phyloP scores from a whole-genome alignment of 1,140 invertebrate genomes.

The Ptiloglossa arizonensis region DNA sequence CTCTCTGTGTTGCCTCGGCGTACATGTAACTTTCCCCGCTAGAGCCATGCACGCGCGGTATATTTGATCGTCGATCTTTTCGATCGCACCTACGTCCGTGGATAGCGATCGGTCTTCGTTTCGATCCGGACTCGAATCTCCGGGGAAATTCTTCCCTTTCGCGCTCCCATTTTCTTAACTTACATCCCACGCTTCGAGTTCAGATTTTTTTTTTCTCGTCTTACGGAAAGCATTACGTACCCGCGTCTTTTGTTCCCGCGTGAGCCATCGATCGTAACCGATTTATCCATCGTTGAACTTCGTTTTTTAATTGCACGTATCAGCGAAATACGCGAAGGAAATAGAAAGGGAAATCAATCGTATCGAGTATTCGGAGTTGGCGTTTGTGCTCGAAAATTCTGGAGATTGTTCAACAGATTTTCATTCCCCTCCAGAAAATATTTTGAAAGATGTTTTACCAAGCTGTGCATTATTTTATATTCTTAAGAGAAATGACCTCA shows the following conservation, averaged over 20 bases:
- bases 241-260: not conserved
- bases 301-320: too few species aligned
- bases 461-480: too few species aligned
- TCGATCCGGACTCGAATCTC: not conserved
- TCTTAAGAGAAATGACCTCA: too few species aligned
- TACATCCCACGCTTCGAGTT: constrained; percentile 26
- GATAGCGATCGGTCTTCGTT: constrained; percentile 45
- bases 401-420: too few species aligned
- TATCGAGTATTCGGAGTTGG: too few species aligned
- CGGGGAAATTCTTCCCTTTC: constrained; percentile 3
- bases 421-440: too few species aligned
- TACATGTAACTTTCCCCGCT: constrained; percentile 21
- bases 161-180: constrained; percentile 6
- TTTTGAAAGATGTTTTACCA: too few species aligned
- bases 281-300: constrained; percentile 16
- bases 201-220: not conserved
- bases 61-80: constrained; percentile 53
- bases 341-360: too few species aligned
- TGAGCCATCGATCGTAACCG: constrained; percentile 30
- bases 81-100: constrained; percentile 44
- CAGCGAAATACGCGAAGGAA: too few species aligned
- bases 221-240: not conserved
- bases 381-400: too few species aligned
- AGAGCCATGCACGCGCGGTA: constrained; percentile 11
- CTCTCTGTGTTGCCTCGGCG: constrained; percentile 1